Percentiles rank a stretch among this genome's conserved stretches.
Conservation (phyloP, 2,113 vertebrate species). For the rabbit (Oryctolagus cuniculus) region mOryCun1.1 NC_091434.1:53075001-53075500, state of each 20-base stretch:
- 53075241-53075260: not conserved
- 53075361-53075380: not conserved
- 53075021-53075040: no score
- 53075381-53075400: not conserved
- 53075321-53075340: not conserved
- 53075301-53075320: not conserved
- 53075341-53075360: not conserved
- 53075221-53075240: not conserved
- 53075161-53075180: no score
- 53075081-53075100: no score
- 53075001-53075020: no score
- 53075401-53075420: not conserved
- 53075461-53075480: not conserved
- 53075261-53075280: not conserved
- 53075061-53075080: no score
- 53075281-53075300: not conserved
- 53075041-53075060: no score
- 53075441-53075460: not conserved
- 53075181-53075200: no score
- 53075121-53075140: no score
- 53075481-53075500: not conserved
- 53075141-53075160: no score
- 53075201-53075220: no score
- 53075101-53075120: no score
- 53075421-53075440: not conserved